These are phyloP conservation scores for Octopus sinensis DNA, from an alignment of 1,140 invertebrate genomes.

Conservation along the genomic window DNA sequence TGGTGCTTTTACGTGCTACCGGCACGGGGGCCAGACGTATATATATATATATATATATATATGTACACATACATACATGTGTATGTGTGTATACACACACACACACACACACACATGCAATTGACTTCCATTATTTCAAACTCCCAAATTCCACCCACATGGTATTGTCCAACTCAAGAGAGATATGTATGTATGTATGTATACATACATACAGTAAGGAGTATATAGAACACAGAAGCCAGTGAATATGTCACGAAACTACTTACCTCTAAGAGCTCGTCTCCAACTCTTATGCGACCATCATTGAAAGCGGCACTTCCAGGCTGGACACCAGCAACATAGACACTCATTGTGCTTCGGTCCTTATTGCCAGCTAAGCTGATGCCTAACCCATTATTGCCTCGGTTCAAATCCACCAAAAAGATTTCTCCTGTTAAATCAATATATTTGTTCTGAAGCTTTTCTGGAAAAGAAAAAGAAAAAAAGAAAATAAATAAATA, in stretches of 20 bases:
- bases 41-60: too few relatives aligned
- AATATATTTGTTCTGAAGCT: slow-evolving; percentile 87
- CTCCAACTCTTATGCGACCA: slow-evolving; percentile 80
- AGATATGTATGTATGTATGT: too few relatives aligned
- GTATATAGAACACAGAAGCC: too few relatives aligned
- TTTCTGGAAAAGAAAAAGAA: slow-evolving; percentile 66
- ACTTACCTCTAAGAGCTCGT: slow-evolving; percentile 89
- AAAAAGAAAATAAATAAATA: slow-evolving; percentile 14
- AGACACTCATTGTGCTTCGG: slow-evolving; percentile 90
- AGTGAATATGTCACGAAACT: not conserved
- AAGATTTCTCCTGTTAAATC: slow-evolving; percentile 68
- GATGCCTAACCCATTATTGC: slow-evolving; percentile 73
- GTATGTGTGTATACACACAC: too few relatives aligned
- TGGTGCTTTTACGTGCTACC: too few relatives aligned
- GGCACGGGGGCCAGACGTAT: too few relatives aligned
- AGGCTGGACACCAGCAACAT: slow-evolving; percentile 90
- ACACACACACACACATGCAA: too few relatives aligned
- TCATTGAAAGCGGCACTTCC: slow-evolving; percentile 75
- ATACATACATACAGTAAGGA: too few relatives aligned
- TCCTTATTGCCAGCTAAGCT: slow-evolving; percentile 92
- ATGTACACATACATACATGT: too few relatives aligned
- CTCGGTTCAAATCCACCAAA: slow-evolving; percentile 69
- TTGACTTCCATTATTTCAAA: too few relatives aligned
- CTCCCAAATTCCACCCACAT: too few relatives aligned
- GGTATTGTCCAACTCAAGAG: too few relatives aligned